These are phyloP conservation scores for Tetragonula clypearis DNA, from an alignment of 1,140 invertebrate genomes.

Conservation along the genomic window DNA sequence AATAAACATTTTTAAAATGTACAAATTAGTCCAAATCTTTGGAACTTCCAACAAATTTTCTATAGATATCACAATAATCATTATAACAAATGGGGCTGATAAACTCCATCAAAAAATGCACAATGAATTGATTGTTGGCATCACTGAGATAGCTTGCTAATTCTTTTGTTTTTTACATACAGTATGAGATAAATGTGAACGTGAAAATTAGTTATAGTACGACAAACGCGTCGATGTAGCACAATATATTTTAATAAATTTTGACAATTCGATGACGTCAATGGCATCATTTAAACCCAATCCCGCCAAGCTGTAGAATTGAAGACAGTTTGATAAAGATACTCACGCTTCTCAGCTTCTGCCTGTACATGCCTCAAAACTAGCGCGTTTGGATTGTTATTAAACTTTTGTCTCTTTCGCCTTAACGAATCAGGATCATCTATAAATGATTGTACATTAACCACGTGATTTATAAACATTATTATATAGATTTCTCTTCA, in stretches of 20 bases:
- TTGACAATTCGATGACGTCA: constrained; percentile 12
- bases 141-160: constrained; percentile 33
- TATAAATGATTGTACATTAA: constrained; percentile 67
- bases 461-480: constrained; percentile 33
- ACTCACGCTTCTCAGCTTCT: constrained; percentile 84
- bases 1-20: constrained; percentile 33
- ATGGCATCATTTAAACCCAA: constrained; percentile 44
- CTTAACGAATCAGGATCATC: constrained; percentile 69
- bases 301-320: constrained; percentile 63
- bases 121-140: constrained; percentile 33
- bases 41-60: constrained; percentile 54
- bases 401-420: constrained; percentile 82
- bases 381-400: constrained; percentile 81
- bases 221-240: constrained; percentile 19
- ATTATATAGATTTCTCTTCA: constrained; percentile 15
- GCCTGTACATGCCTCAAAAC: constrained; percentile 82
- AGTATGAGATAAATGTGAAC: constrained; percentile 16
- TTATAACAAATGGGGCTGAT: constrained; percentile 51
- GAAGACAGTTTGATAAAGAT: constrained; percentile 64
- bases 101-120: constrained; percentile 43
- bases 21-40: constrained; percentile 37
- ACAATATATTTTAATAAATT: constrained; percentile 25
- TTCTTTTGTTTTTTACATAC: constrained; percentile 13
- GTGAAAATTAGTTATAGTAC: constrained; percentile 35
- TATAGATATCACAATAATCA: constrained; percentile 55